Evolutionary conservation across 1,140 invertebrate genomes (phyloP).

Genomic region (Bombus breviceps): DNA sequence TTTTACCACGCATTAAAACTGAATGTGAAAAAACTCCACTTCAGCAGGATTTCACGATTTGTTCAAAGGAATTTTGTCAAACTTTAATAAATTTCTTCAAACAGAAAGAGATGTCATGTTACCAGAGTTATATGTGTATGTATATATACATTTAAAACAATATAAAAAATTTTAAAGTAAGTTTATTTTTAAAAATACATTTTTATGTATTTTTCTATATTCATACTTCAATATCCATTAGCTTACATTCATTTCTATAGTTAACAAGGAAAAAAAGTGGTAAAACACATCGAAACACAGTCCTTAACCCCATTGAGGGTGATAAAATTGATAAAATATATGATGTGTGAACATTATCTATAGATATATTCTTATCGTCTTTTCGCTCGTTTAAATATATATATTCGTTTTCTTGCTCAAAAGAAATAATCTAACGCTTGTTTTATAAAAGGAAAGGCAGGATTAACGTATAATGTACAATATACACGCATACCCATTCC

Average conservation of each 20-base stretch:
- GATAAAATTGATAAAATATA: conserved; percentile 18
- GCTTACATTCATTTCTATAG: background rate
- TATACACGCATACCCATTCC: background rate
- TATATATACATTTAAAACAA: background rate
- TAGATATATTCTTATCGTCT: conserved; percentile 29
- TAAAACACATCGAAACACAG: conserved; percentile 14
- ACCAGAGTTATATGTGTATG: background rate
- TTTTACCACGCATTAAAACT: no score
- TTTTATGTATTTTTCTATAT: background rate
- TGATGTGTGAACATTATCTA: conserved; percentile 13
- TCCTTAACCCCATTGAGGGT: conserved; percentile 22
- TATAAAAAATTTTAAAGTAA: background rate
- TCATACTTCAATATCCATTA: background rate
- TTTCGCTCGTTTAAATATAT: background rate
- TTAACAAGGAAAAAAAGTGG: no score
- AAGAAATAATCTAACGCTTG: background rate
- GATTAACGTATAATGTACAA: background rate
- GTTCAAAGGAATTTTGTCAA: no score
- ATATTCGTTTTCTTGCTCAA: background rate
- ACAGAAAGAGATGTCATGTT: background rate
- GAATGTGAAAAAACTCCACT: background rate
- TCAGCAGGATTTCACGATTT: no score
- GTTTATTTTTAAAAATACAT: background rate
- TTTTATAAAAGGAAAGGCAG: background rate
- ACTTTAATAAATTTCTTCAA: background rate